phyloP scores from a whole-genome alignment of 2,113 vertebrate species.

The Rhabdornis inornatus region DNA sequence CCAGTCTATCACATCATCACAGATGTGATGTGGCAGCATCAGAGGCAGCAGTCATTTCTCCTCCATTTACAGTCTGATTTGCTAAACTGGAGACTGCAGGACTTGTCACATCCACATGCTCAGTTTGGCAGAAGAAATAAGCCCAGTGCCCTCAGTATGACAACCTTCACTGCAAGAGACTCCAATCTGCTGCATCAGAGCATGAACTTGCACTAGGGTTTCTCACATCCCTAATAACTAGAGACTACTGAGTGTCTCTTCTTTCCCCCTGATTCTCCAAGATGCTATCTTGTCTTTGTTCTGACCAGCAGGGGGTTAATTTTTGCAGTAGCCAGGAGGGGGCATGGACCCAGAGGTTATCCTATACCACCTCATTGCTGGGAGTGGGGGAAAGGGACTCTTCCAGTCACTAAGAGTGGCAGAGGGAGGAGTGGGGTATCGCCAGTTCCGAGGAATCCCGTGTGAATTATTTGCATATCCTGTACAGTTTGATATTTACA shows the following conservation, averaged over 20 bases:
- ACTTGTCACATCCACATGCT: neutral
- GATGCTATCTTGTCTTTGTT: neutral
- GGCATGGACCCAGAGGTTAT: neutral
- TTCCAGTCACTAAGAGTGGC: neutral
- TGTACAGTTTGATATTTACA: neutral
- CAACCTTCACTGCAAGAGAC: neutral
- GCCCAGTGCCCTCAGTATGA: neutral
- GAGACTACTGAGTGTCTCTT: neutral
- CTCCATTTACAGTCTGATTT: neutral
- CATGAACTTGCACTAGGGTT: neutral
- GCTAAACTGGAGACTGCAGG: neutral
- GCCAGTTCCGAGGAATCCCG: fast-evolving
- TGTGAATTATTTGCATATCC: neutral
- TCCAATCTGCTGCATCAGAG: neutral
- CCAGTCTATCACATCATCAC: neutral
- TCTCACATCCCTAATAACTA: neutral
- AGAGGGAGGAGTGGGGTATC: neutral
- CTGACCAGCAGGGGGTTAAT: neutral
- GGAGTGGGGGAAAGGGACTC: neutral
- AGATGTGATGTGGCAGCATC: neutral
- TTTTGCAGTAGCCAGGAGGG: neutral
- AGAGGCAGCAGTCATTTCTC: neutral
- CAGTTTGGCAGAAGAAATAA: neutral
- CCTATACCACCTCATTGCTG: neutral
- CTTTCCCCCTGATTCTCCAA: fast-evolving